Evolutionary conservation across 2,888 invertebrate species (phyloP).

Genomic region (Melanotus villosus): DNA sequence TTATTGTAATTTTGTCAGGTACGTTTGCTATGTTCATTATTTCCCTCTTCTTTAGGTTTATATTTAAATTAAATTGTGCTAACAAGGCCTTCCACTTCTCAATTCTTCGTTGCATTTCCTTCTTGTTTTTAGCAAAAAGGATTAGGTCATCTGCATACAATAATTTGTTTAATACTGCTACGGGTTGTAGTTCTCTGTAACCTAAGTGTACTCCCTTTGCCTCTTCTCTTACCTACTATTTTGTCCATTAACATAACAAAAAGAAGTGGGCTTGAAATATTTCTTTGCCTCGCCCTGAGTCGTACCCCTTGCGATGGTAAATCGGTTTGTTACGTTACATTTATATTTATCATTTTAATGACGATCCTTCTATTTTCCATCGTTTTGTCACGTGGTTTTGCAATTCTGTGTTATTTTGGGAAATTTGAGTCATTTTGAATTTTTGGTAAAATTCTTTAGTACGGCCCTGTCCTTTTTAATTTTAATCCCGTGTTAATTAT

Average conservation of each 20-base stretch:
- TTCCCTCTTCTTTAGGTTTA: not conserved
- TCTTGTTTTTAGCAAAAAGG: not conserved
- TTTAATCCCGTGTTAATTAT: too few species aligned
- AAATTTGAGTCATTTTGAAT: too few species aligned
- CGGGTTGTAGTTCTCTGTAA: not conserved
- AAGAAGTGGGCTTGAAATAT: not conserved
- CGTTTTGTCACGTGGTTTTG: too few species aligned
- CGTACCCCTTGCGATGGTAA: too few species aligned
- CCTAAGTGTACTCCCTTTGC: not conserved
- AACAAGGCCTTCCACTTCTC: too few species aligned
- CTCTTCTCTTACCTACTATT: not conserved
- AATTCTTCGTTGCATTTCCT: not conserved
- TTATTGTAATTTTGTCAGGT: too few species aligned
- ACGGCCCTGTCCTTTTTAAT: too few species aligned
- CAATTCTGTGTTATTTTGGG: too few species aligned
- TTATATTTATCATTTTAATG: too few species aligned
- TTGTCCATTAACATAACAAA: not conserved
- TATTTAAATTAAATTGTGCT: not conserved
- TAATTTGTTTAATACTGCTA: not conserved
- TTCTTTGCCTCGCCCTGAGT: too few species aligned
- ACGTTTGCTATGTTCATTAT: not conserved
- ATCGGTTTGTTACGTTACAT: not conserved
- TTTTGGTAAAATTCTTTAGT: too few species aligned
- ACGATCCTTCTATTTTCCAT: too few species aligned
- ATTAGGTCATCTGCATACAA: not conserved